phyloP scores from a whole-genome alignment of 1,140 invertebrate genomes.

The Drosophila quadrilineata region DNA sequence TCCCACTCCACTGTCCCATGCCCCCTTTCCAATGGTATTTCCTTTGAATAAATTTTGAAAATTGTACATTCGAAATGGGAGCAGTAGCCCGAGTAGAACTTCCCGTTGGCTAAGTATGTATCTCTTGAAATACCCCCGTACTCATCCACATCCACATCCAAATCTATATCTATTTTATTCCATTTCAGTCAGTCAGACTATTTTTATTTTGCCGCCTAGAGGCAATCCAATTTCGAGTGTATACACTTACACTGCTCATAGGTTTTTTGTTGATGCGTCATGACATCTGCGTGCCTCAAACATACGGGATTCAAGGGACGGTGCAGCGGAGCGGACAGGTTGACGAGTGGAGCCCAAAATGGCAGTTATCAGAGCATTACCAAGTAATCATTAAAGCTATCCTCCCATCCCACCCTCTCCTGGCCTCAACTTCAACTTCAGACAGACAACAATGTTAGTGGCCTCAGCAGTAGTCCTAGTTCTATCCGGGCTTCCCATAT shows the following conservation, averaged over 20 bases:
- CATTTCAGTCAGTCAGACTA: neutral
- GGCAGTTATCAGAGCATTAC: constrained; percentile 48
- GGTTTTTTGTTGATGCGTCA: constrained; percentile 56
- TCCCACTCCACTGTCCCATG: neutral
- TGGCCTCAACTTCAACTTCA: constrained; percentile 35
- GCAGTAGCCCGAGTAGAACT: neutral
- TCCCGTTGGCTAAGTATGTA: neutral
- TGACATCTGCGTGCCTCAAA: constrained; percentile 60
- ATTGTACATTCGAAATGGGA: neutral
- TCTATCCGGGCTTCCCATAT: constrained; percentile 6
- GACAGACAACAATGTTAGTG: constrained; percentile 4
- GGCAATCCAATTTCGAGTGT: constrained; percentile 55
- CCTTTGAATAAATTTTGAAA: no score
- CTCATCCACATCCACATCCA: no score
- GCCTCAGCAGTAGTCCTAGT: neutral
- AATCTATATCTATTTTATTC: no score
- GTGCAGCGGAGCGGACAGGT: neutral
- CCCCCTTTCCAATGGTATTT: neutral
- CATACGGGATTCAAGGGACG: neutral
- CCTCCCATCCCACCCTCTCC: no score
- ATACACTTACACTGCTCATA: constrained; percentile 5
- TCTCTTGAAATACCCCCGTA: no score
- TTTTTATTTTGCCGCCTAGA: no score
- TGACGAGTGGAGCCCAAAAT: constrained; percentile 13
- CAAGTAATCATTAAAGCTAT: constrained; percentile 64